Conservation (phyloP, 2,113 vertebrate species). For the Ailuropoda melanoleuca region DNA sequence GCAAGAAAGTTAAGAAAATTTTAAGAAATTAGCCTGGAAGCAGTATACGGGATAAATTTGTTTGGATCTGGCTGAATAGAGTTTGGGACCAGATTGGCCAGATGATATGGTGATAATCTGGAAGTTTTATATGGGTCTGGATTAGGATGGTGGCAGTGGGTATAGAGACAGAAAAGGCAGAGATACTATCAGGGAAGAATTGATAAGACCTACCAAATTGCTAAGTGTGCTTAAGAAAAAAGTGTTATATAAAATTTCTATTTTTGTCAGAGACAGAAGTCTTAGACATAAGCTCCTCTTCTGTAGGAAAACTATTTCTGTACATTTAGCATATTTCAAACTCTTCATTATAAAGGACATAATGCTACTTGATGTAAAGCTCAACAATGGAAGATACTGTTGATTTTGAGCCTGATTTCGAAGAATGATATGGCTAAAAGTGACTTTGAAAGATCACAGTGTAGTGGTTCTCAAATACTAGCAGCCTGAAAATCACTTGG, state of each 20-base stretch:
- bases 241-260: background rate
- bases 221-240: background rate
- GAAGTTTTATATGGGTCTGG: background rate
- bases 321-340: background rate
- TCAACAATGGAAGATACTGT: background rate
- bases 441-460: background rate
- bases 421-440: background rate
- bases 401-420: background rate
- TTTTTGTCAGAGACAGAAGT: slow-evolving; percentile 6
- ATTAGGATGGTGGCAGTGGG: background rate
- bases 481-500: background rate
- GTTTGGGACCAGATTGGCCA: background rate
- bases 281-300: background rate
- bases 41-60: background rate
- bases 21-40: background rate
- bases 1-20: background rate
- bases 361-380: background rate
- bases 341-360: background rate
- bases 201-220: background rate
- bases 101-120: background rate
- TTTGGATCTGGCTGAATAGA: background rate
- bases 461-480: background rate
- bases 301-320: background rate
- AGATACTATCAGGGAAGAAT: background rate
- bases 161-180: background rate